These are phyloP conservation scores for Mystacornis crossleyi DNA, from an alignment of 2,113 vertebrate species.

Conservation along the genomic window DNA sequence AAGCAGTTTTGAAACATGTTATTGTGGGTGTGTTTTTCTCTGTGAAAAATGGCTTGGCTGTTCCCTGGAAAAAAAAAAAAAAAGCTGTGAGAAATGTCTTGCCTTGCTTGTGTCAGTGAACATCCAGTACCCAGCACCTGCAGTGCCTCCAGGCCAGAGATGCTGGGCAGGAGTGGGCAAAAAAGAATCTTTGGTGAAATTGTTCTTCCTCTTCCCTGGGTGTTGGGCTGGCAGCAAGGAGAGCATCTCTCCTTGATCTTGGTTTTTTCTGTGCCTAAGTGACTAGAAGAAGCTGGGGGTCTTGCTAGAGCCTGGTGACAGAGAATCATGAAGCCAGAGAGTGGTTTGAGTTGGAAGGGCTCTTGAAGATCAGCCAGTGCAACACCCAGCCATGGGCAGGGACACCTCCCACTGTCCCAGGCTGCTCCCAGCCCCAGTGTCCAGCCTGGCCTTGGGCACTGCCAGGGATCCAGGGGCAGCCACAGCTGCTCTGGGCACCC, in stretches of 20 bases:
- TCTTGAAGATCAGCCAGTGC: rapidly evolving
- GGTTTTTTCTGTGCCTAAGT: not conserved
- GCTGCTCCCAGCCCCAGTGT: rapidly evolving
- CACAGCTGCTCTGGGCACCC: not conserved
- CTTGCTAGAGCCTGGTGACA: not conserved
- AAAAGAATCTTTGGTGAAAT: not conserved
- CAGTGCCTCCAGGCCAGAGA: rapidly evolving
- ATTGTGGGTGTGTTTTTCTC: not conserved
- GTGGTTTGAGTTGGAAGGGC: not conserved
- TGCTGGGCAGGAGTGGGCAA: not conserved
- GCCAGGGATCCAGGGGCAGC: not conserved
- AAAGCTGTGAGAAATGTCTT: not conserved
- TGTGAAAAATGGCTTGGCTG: not conserved
- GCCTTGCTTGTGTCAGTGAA: not conserved
- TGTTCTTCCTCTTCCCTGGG: not conserved
- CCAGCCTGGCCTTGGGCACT: rapidly evolving
- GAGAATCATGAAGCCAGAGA: not conserved
- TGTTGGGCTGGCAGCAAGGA: not conserved
- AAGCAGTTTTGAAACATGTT: not conserved
- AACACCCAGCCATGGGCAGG: not conserved
- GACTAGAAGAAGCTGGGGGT: not conserved
- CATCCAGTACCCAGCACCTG: not conserved
- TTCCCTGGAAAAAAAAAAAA: not conserved
- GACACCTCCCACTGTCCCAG: rapidly evolving
- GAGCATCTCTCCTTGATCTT: not conserved